Conservation (phyloP, 1,140 invertebrate species). For the Doryteuthis pealeii region DNA sequence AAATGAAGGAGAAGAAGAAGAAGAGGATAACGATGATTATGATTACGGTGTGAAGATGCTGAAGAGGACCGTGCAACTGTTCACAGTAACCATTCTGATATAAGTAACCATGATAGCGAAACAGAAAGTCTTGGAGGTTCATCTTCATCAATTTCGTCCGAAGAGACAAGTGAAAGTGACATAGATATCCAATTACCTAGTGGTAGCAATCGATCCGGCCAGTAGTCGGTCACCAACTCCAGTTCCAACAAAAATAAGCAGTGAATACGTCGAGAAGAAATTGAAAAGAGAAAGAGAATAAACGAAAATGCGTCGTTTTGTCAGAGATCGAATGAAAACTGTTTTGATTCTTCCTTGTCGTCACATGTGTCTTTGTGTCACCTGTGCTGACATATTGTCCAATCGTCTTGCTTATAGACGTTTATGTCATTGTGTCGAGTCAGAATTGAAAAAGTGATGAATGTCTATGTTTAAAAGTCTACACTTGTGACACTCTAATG, state of each 20-base stretch:
- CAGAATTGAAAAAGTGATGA: slow-evolving; percentile 53
- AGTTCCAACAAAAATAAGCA: slow-evolving; percentile 21
- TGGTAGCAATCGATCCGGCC: slow-evolving; percentile 14
- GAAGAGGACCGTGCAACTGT: slow-evolving; percentile 19
- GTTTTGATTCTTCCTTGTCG: slow-evolving; percentile 60
- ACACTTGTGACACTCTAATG: too few species aligned
- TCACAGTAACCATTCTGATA: slow-evolving; percentile 8
- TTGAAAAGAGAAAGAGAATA: slow-evolving; percentile 58
- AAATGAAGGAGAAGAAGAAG: slow-evolving; percentile 18
- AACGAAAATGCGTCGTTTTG: slow-evolving; percentile 60
- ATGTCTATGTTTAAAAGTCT: slow-evolving; percentile 44
- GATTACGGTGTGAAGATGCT: too few species aligned
- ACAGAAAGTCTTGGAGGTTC: slow-evolving; percentile 28
- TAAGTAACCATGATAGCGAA: slow-evolving; percentile 19
- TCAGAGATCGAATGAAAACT: slow-evolving; percentile 58
- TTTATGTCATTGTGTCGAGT: slow-evolving; percentile 50
- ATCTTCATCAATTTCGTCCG: slow-evolving; percentile 31
- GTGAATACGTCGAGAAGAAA: slow-evolving; percentile 42
- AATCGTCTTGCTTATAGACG: slow-evolving; percentile 32
- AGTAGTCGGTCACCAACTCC: slow-evolving; percentile 42
- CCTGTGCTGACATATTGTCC: slow-evolving; percentile 51
- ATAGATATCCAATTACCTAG: slow-evolving; percentile 47
- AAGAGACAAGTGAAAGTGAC: slow-evolving; percentile 32
- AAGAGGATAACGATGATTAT: too few species aligned
- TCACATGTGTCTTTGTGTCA: slow-evolving; percentile 60